A percentile compares a stretch with the other conserved stretches of the same genome.
phyloP scores from a whole-genome alignment of 2,888 invertebrate species.

The Nebria brevicollis region DNA sequence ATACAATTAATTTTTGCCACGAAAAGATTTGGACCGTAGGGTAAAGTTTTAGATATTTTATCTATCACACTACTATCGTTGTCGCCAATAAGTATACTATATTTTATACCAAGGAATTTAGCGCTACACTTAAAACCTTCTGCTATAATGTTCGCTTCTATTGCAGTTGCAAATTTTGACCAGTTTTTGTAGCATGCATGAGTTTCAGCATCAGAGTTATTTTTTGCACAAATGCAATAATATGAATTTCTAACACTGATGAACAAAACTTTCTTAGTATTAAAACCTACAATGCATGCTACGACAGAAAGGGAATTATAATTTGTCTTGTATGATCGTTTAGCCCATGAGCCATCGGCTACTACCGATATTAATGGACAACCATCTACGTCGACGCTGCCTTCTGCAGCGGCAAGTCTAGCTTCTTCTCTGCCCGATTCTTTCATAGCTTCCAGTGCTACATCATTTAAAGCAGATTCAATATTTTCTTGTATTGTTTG shows the following conservation, averaged over 20 bases:
- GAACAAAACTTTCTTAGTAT: too few species aligned
- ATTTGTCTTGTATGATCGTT: too few species aligned
- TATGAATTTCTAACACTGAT: conserved; percentile 6
- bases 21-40: not conserved
- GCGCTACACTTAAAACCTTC: conserved; percentile 1
- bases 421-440: not conserved
- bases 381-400: not conserved
- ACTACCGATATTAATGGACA: not conserved
- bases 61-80: conserved; percentile 11
- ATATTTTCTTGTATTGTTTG: not conserved
- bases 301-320: too few species aligned
- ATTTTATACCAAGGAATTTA: not conserved
- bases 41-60: not conserved
- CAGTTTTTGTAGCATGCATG: conserved; percentile 1
- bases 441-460: conserved; percentile 1
- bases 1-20: not conserved
- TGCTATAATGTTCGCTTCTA: not conserved
- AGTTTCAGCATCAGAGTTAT: not conserved
- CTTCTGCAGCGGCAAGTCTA: not conserved
- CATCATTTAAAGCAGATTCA: not conserved
- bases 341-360: too few species aligned
- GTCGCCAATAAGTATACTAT: not conserved
- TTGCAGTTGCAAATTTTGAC: not conserved
- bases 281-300: too few species aligned
- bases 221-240: conserved; percentile 2